Conservation (phyloP, 2,113 vertebrate species). For the Corydoras maculifer region DNA sequence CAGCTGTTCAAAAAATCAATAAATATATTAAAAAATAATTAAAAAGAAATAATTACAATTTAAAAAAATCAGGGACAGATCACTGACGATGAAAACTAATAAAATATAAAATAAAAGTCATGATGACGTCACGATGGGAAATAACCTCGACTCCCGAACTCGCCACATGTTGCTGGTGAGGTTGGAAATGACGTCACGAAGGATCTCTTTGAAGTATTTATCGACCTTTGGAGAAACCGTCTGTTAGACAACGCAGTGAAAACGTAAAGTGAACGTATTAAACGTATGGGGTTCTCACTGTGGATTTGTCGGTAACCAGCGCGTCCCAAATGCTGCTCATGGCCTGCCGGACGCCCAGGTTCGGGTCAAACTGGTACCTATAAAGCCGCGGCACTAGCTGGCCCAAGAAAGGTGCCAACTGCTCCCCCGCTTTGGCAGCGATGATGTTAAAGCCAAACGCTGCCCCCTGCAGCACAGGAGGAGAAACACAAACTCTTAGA, state of each 20-base stretch:
- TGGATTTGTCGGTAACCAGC: constrained; percentile 84
- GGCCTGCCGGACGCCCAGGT: constrained; percentile 87
- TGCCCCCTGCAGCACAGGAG: constrained; percentile 71
- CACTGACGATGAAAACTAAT: no score
- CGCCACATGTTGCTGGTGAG: constrained; percentile 91
- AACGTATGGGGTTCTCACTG: constrained; percentile 57
- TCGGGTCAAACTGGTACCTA: constrained; percentile 97
- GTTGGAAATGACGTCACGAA: constrained; percentile 89
- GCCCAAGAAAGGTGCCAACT: constrained; percentile 85
- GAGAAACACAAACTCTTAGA: not conserved
- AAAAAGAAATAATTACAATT: no score
- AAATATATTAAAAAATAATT: not conserved
- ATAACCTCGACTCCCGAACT: constrained; percentile 92
- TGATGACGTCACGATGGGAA: no score
- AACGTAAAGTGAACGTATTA: no score
- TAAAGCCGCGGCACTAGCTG: constrained; percentile 92
- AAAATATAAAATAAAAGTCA: no score
- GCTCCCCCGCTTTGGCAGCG: constrained; percentile 88
- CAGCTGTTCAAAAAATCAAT: constrained; percentile 64
- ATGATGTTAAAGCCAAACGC: constrained; percentile 98
- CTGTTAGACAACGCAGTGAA: no score
- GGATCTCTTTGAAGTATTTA: constrained; percentile 93
- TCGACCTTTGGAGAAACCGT: constrained; percentile 71
- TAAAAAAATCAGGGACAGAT: not conserved
- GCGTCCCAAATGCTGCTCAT: constrained; percentile 99